Evolutionary conservation across 1,140 invertebrate species (phyloP), one percentile per base, ranked within the genome.

Genomic region (Lordiphosa mommai): DNA sequence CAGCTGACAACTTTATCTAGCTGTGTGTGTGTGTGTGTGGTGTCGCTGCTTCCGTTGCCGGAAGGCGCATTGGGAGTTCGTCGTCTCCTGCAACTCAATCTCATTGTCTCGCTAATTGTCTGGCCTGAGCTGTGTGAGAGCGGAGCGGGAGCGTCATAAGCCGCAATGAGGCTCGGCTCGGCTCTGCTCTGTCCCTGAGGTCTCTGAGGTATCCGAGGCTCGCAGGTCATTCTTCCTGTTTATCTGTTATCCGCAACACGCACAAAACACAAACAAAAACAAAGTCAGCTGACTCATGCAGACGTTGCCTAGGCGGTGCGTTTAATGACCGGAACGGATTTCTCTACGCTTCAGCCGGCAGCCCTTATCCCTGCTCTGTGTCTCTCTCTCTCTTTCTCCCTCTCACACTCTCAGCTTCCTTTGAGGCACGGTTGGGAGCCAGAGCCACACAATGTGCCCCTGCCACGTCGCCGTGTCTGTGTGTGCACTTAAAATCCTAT

Each of bases 291-390:
- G 80, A 86, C 80, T 86, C 80, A 84, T 84, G 69, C 65, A 36
- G 52, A 57, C 63, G 33, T 48, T 29, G 60, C 47, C 59, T 55
- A 48, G 58, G 65, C 70, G 80, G 74, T 76, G 38, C 80, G 71
- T 86, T 86, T 86, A 86, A 86, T 86, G 82, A 82, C 74, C 80
- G 80, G 74, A 86, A 86, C 80, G 73, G 80, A 86, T 86, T 80
- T 80, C 53, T 37, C 36, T 51, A 50, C 52, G 61, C 52, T 57
- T 51, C 56, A 63, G 72, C 68, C 67, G 71, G 64, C 82, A 74
- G 67, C 57, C 74, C 70, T 60, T 72, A 71, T 77, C 77, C 67
- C 56, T 60, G 51, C 47, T 40, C 51, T 12, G 40, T 61, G 47
- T 37, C 48, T 34, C 51, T 12, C 49, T 61, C 52, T 37, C 48